phyloP scores from a whole-genome alignment of 2,888 invertebrate species.

The Apomyelois bistriatella region DNA sequence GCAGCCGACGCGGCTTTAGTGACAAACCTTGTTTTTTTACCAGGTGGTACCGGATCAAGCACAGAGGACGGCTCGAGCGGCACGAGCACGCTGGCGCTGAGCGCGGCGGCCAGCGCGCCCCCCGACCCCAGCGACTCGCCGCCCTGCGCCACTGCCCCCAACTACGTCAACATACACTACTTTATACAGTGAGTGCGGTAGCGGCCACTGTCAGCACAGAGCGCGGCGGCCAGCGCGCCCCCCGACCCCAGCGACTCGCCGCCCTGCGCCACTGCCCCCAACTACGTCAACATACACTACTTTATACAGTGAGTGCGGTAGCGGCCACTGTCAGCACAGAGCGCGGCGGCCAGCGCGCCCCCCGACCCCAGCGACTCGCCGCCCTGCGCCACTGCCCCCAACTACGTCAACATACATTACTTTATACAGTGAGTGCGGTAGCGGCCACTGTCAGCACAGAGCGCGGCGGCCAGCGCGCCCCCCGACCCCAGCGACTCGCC shows the following conservation, averaged over 20 bases:
- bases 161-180: conserved; percentile 96
- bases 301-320: conserved; percentile 87
- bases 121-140: conserved; percentile 82
- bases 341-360: conserved; percentile 26
- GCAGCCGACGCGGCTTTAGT: no score
- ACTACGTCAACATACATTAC: conserved; percentile 96
- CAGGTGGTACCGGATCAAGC: conserved; percentile 82
- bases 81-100: conserved; percentile 80
- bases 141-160: conserved; percentile 84
- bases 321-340: conserved; percentile 62
- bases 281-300: conserved; percentile 96
- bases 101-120: conserved; percentile 26
- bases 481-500: conserved; percentile 82
- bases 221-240: conserved; percentile 26
- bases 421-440: conserved; percentile 87
- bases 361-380: conserved; percentile 82
- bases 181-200: conserved; percentile 87
- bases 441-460: conserved; percentile 62
- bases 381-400: conserved; percentile 84
- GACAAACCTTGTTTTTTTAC: not conserved
- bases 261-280: conserved; percentile 84
- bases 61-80: conserved; percentile 83
- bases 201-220: conserved; percentile 62
- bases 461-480: conserved; percentile 26
- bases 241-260: conserved; percentile 82